Percentiles rank a stretch among this genome's conserved stretches.
Conservation (phyloP, 1,140 invertebrate genomes). For the Drosophila insularis region DNA sequence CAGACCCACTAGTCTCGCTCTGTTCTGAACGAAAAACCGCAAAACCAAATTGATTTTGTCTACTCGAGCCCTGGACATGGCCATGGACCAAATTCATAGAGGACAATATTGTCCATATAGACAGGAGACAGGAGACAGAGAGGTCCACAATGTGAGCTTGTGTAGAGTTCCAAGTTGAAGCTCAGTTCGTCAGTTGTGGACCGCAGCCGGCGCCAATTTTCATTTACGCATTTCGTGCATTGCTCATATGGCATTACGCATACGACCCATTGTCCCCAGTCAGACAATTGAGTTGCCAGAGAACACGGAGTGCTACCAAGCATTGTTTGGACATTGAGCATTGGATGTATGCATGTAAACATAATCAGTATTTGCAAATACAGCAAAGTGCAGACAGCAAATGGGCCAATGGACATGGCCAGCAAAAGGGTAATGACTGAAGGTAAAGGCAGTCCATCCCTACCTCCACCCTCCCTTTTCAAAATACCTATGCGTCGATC, state of each 20-base stretch:
- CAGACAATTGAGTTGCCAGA: constrained; percentile 65
- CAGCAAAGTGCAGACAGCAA: constrained; percentile 52
- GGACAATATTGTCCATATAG: constrained; percentile 9
- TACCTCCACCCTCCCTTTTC: background rate
- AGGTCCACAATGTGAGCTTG: background rate
- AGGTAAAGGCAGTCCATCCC: no score
- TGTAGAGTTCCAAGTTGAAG: background rate
- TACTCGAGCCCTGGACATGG: constrained; percentile 60
- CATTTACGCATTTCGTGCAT: constrained; percentile 72
- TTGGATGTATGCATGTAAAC: constrained; percentile 76
- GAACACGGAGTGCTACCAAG: constrained; percentile 15
- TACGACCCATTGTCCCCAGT: constrained; percentile 63
- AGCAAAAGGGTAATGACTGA: no score
- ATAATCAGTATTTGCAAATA: constrained; percentile 81
- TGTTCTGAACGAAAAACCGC: constrained; percentile 62
- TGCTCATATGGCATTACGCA: constrained; percentile 77
- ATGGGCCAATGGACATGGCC: background rate
- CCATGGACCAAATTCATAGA: constrained; percentile 15
- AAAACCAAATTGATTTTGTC: constrained; percentile 81
- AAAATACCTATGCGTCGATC: background rate
- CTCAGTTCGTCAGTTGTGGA: constrained; percentile 25
- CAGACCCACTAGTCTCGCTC: background rate
- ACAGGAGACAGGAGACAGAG: background rate
- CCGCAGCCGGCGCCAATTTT: constrained; percentile 67
- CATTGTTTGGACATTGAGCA: constrained; percentile 66